Evolutionary conservation across 2,113 vertebrate species (phyloP).

Genomic region (Grammomys dolichurus): DNA sequence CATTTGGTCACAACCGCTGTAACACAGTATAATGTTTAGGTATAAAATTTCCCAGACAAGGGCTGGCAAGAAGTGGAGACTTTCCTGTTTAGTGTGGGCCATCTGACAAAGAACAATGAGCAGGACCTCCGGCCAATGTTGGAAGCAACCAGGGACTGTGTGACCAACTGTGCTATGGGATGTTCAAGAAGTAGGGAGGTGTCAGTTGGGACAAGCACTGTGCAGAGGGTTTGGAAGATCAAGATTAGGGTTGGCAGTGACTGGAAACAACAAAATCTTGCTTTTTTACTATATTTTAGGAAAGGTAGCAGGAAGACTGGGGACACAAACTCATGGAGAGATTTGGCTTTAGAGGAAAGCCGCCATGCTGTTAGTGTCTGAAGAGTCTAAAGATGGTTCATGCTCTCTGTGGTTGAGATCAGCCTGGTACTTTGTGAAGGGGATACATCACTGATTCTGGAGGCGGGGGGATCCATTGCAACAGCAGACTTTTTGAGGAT

Average conservation of each 20-base stretch:
- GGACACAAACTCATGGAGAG: background rate
- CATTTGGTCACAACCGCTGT: background rate
- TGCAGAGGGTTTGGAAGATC: background rate
- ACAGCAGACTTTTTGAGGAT: background rate
- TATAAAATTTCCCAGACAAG: background rate
- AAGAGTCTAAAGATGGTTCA: background rate
- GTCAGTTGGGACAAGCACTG: rapidly evolving
- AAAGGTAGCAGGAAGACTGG: background rate
- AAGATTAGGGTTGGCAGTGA: background rate
- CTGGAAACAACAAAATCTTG: background rate
- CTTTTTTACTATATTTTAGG: background rate
- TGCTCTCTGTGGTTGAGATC: background rate
- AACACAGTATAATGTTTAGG: background rate
- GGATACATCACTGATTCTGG: background rate
- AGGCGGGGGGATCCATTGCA: background rate
- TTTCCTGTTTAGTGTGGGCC: background rate
- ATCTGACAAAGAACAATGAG: background rate
- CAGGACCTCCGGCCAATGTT: background rate
- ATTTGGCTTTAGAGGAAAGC: background rate
- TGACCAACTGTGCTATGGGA: background rate
- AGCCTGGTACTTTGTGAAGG: background rate
- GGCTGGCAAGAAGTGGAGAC: background rate
- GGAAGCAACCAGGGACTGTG: background rate
- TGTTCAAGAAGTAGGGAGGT: background rate
- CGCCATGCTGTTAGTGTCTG: background rate